phyloP scores from a whole-genome alignment of 2,888 invertebrate species.

The Cerceris ruficornis region DNA sequence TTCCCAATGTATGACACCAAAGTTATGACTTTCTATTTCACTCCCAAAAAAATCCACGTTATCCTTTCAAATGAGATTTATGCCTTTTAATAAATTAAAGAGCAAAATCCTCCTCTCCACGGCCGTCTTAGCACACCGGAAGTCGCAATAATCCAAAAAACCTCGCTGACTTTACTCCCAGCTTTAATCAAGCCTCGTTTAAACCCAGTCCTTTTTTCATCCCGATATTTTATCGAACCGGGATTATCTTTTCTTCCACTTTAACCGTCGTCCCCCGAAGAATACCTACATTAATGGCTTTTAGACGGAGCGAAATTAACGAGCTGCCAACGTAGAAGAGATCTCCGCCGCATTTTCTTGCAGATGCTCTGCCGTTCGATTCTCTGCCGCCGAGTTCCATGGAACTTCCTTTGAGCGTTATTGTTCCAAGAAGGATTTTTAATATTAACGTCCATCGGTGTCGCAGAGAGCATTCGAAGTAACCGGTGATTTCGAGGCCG shows the following conservation, averaged over 20 bases:
- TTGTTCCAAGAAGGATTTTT: slow-evolving; percentile 43
- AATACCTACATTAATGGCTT: slow-evolving; percentile 49
- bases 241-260: slow-evolving; percentile 36
- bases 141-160: too few relatives aligned
- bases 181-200: too few relatives aligned
- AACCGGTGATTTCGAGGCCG: slow-evolving; percentile 29
- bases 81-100: too few relatives aligned
- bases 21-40: too few relatives aligned
- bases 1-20: too few relatives aligned
- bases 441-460: slow-evolving; percentile 49
- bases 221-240: slow-evolving; percentile 46
- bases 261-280: slow-evolving; percentile 6
- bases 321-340: slow-evolving; percentile 36
- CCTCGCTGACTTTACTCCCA: too few relatives aligned
- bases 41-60: too few relatives aligned
- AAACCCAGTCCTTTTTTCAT: slow-evolving; percentile 13
- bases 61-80: too few relatives aligned
- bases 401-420: not conserved
- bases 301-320: slow-evolving; percentile 51
- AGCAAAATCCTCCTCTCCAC: too few relatives aligned
- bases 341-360: slow-evolving; percentile 44
- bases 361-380: slow-evolving; percentile 1
- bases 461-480: slow-evolving; percentile 12
- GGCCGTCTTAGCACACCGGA: too few relatives aligned
- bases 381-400: slow-evolving; percentile 27